Percentiles rank a stretch among this genome's conserved stretches.
Conservation (phyloP, 2,797 vertebrate genomes). For the Melanogrammus aeglefinus region DNA sequence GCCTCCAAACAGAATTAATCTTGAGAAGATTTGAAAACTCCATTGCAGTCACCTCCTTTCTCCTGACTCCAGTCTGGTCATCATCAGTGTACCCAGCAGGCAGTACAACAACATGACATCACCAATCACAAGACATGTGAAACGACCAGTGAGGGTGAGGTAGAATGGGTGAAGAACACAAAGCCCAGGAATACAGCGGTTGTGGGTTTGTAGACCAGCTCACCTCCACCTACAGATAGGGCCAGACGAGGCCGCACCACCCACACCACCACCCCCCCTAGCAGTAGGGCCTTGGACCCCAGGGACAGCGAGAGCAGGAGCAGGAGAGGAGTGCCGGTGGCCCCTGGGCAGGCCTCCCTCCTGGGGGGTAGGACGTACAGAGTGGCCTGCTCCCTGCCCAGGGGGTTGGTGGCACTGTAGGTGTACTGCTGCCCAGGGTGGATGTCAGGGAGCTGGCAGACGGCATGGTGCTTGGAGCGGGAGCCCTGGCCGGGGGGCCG, state of each 20-base stretch:
- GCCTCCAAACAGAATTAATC: too few relatives aligned
- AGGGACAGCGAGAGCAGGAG: constrained; percentile 62
- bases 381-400: constrained; percentile 81
- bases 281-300: constrained; percentile 65
- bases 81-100: neutral
- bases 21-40: neutral
- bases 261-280: constrained; percentile 62
- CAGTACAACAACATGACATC: neutral
- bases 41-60: neutral
- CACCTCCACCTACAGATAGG: constrained; percentile 34
- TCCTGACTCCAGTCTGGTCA: neutral
- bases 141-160: neutral
- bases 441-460: constrained; percentile 77
- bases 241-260: constrained; percentile 40
- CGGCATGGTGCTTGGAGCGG: constrained; percentile 59
- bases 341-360: constrained; percentile 21
- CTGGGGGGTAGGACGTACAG: constrained; percentile 75
- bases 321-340: neutral
- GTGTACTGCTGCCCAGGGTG: constrained; percentile 82
- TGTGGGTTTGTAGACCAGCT: neutral
- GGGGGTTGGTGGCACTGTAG: constrained; percentile 82
- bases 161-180: neutral
- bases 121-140: neutral
- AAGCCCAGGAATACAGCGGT: neutral
- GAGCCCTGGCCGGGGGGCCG: constrained; percentile 41